Evolutionary conservation across 1,140 invertebrate species (phyloP), one percentile per base, ranked within the genome.

Genomic region (Eufriesea mexicana): DNA sequence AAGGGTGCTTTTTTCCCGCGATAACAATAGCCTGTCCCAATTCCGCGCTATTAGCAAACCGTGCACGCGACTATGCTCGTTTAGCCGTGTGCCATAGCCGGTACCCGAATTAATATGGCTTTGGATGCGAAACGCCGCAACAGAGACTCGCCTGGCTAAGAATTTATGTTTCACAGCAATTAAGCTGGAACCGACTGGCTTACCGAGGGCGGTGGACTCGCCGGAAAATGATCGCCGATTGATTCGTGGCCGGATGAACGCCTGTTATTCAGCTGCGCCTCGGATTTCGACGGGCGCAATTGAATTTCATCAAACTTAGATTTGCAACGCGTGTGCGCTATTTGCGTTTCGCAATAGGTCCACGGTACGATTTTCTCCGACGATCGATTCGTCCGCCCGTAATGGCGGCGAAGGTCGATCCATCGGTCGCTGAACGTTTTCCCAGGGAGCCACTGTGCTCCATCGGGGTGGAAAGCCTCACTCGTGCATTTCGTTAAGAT

Each of bases 131-230:
- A 90, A 89, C 86, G 75, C 42, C 42, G 72, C 55, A 62, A 55
- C 66, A 51, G 79, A 57, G 71, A 59, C 66, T 64, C 85, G 54
- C 23, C 18, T 1, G 23, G 35, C 79, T 90, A 91, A 92, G 91
- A 93, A 93, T 93, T 92, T 93, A 92, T 92, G 87, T 90, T 90
- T 84, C 88, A 76, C 79, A 68, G 86, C 87, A 92, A 93, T 93
- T 93, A 93, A 91, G 86, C 85, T 55, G 18, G 51, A 91, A 91
- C 89, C 85, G 85, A 78, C 84, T 83, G 61, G 45, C 70, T 76
- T 70, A 62, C 59, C 61, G 35, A 1, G 49, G 20, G 35, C 35
- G 25, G 55, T 23, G 4, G 42, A 25, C 5, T 28, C 45, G n/a
- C 35, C 28, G 12, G 62, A 23, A 73, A 59, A 45, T 54, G 51